These are phyloP conservation scores for Epizoanthus fatuus DNA, from an alignment of 92 coral and sea anemone species.

Conservation along the genomic window DNA sequence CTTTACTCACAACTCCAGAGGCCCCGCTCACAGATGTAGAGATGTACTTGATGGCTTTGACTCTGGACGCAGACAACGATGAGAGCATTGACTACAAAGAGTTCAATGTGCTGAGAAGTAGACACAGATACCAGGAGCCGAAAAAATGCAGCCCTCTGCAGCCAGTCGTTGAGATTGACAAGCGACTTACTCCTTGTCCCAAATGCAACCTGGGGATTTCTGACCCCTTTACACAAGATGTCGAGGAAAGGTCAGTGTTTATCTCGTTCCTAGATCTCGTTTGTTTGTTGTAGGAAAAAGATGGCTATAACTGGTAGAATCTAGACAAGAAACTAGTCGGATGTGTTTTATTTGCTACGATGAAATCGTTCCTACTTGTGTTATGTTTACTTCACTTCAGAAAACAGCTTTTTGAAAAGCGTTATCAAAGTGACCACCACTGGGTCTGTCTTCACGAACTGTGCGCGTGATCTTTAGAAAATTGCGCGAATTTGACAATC, in stretches of 20 bases:
- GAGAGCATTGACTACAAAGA: slow-evolving; percentile 71
- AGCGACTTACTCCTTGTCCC: slow-evolving; percentile 71
- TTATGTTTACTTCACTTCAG: no score
- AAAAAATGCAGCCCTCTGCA: slow-evolving; percentile 16
- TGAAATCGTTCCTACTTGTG: no score
- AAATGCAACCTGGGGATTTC: slow-evolving; percentile 79
- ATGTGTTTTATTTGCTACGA: no score
- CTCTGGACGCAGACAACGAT: slow-evolving; percentile 79
- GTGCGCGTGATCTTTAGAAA: no score
- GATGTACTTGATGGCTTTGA: slow-evolving; percentile 73
- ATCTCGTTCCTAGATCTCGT: slow-evolving; percentile 8
- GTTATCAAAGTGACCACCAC: no score
- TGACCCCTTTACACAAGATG: slow-evolving; percentile 58
- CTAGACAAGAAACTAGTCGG: background rate
- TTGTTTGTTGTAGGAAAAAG: background rate
- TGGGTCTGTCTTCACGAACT: no score
- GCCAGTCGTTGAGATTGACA: slow-evolving; percentile 33
- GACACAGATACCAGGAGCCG: slow-evolving; percentile 27
- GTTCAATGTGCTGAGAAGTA: slow-evolving; percentile 50
- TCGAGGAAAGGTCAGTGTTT: slow-evolving; percentile 44
- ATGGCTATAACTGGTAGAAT: background rate
- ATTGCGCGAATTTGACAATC: no score
- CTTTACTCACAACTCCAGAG: slow-evolving; percentile 39
- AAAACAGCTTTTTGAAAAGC: no score
- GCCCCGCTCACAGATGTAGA: slow-evolving; percentile 82